These are phyloP conservation scores for Neoascia interrupta DNA, from an alignment of 2,888 invertebrate genomes.

Conservation along the genomic window DNA sequence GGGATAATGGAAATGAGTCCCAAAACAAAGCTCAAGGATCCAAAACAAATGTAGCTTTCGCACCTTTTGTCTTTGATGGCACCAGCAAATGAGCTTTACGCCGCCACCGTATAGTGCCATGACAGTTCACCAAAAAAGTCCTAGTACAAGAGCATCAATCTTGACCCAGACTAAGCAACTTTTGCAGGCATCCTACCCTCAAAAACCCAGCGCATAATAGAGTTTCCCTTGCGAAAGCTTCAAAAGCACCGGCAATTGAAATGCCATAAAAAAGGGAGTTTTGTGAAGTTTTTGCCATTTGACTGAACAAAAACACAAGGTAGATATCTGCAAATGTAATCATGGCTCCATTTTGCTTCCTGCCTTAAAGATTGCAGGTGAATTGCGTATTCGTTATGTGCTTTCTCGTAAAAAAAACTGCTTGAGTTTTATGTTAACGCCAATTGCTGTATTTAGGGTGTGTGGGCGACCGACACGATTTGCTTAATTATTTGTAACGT, in stretches of 20 bases:
- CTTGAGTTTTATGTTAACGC: too few relatives aligned
- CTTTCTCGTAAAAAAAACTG: too few relatives aligned
- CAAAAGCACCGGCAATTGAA: conserved; percentile 19
- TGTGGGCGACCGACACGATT: too few relatives aligned
- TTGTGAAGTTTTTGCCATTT: not conserved
- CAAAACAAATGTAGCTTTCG: conserved; percentile 39
- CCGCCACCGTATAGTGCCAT: conserved; percentile 11
- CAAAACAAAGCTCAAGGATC: conserved; percentile 44
- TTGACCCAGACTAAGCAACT: conserved; percentile 46
- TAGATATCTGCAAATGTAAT: too few relatives aligned
- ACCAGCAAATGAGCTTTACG: conserved; percentile 26
- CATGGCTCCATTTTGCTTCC: too few relatives aligned
- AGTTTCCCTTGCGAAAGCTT: conserved; percentile 21
- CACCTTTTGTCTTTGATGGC: conserved; percentile 35
- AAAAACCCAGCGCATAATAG: conserved; percentile 1
- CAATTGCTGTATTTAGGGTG: too few relatives aligned
- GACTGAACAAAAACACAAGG: too few relatives aligned
- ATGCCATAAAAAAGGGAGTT: not conserved
- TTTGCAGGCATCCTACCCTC: conserved; percentile 15
- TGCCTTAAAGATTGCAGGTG: too few relatives aligned
- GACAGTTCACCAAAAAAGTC: conserved; percentile 41
- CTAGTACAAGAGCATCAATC: conserved; percentile 36
- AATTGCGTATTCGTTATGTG: too few relatives aligned
- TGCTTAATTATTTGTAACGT: too few relatives aligned
- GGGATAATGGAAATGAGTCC: conserved; percentile 38